These are phyloP conservation scores for Eulemur rufifrons DNA, from an alignment of 2,113 vertebrate genomes.

Conservation along the genomic window DNA sequence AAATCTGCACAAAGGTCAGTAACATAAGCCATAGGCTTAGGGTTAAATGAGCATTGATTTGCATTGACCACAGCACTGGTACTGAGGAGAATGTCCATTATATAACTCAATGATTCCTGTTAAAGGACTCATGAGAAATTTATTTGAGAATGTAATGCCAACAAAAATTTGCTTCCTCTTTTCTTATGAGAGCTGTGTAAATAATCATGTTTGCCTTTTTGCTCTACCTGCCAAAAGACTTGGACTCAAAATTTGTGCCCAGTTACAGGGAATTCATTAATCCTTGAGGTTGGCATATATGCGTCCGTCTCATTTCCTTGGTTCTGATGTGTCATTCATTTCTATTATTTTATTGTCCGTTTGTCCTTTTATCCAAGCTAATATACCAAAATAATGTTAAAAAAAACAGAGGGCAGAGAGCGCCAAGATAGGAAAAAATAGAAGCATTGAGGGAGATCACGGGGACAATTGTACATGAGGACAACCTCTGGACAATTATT, in stretches of 20 bases:
- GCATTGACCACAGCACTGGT: background rate
- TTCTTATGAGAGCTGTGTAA: background rate
- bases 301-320: background rate
- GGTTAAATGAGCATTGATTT: background rate
- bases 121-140: slow-evolving; percentile 19
- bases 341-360: background rate
- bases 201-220: background rate
- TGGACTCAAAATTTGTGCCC: background rate
- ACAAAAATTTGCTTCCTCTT: background rate
- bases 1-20: background rate
- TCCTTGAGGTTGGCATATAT: too few relatives aligned
- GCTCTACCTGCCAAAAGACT: background rate
- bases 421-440: background rate
- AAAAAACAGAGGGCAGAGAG: background rate
- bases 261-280: too few relatives aligned
- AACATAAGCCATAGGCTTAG: background rate
- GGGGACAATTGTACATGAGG: background rate
- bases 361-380: background rate
- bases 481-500: background rate
- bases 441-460: background rate
- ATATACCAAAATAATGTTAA: background rate
- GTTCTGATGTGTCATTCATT: background rate
- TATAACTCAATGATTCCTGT: background rate
- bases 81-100: background rate
- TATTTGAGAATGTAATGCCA: background rate